Evolutionary conservation across 2,113 vertebrate genomes (phyloP).

Genomic region (Nothoprocta perdicaria): DNA sequence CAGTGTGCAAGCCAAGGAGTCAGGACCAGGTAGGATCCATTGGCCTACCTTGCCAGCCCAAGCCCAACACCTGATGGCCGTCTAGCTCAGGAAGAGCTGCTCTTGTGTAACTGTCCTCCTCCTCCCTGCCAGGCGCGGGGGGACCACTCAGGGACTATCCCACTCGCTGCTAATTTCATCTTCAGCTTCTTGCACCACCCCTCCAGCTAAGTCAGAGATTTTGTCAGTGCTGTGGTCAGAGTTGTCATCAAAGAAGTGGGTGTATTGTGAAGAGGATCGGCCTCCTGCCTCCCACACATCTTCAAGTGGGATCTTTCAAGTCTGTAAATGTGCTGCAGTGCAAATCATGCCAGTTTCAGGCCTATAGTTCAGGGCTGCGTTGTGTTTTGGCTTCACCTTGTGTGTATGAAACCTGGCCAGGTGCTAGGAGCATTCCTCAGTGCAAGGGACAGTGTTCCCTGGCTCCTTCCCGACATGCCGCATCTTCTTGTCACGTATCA

Average conservation of each 20-base stretch:
- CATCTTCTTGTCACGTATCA: neutral
- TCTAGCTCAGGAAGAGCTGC: neutral
- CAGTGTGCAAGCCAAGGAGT: neutral
- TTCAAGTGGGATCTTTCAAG: neutral
- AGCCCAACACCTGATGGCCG: neutral
- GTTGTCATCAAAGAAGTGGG: neutral
- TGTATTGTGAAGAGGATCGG: neutral
- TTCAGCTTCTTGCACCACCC: neutral
- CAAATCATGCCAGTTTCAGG: neutral
- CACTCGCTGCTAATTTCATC: rapidly evolving
- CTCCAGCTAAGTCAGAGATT: neutral
- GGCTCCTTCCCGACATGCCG: rapidly evolving
- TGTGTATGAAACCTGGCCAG: rapidly evolving
- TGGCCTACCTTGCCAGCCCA: neutral
- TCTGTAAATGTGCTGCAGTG: neutral
- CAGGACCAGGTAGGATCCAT: neutral
- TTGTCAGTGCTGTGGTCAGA: neutral
- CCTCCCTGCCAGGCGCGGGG: neutral
- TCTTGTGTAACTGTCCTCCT: rapidly evolving
- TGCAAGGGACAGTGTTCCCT: neutral
- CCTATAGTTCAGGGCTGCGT: neutral
- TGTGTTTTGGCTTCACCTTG: neutral
- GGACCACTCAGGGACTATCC: neutral
- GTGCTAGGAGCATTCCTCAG: rapidly evolving
- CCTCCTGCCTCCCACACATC: neutral